A percentile compares a stretch with the other conserved stretches of the same genome.
Conservation (phyloP, 2,797 vertebrate genomes). For the Acanthis flammea region DNA sequence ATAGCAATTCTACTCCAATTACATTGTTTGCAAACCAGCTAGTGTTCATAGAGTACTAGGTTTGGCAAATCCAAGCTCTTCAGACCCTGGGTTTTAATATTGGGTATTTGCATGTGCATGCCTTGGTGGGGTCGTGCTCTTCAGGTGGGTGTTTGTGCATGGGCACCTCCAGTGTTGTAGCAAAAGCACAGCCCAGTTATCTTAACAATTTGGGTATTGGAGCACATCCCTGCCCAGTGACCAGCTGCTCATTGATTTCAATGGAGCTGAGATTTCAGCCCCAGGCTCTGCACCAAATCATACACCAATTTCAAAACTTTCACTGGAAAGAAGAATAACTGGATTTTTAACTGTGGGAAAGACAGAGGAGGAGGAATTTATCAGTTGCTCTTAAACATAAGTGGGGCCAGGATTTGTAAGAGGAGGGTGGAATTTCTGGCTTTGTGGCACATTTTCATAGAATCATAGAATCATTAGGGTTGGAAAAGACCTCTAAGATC, state of each 20-base stretch:
- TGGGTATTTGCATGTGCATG: not conserved
- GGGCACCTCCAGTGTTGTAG: not conserved
- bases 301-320: conserved; percentile 39
- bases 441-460: not conserved
- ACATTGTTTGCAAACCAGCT: conserved; percentile 61
- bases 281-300: not conserved
- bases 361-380: not conserved
- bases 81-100: not conserved
- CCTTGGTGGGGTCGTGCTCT: not conserved
- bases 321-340: conserved; percentile 8
- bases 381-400: not conserved
- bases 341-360: not conserved
- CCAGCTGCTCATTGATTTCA: not conserved
- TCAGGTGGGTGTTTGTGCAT: not conserved
- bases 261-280: not conserved
- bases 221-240: not conserved
- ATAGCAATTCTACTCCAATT: conserved; percentile 68
- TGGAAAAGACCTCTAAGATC: not conserved
- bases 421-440: not conserved
- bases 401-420: not conserved
- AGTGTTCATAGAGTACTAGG: conserved; percentile 57
- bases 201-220: not conserved
- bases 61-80: conserved; percentile 23
- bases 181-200: not conserved
- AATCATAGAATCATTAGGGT: not conserved